Percentiles rank a stretch among this genome's conserved stretches.
Evolutionary conservation across 2,888 invertebrate genomes (phyloP).

Genomic region (Xanthorhoe designata): DNA sequence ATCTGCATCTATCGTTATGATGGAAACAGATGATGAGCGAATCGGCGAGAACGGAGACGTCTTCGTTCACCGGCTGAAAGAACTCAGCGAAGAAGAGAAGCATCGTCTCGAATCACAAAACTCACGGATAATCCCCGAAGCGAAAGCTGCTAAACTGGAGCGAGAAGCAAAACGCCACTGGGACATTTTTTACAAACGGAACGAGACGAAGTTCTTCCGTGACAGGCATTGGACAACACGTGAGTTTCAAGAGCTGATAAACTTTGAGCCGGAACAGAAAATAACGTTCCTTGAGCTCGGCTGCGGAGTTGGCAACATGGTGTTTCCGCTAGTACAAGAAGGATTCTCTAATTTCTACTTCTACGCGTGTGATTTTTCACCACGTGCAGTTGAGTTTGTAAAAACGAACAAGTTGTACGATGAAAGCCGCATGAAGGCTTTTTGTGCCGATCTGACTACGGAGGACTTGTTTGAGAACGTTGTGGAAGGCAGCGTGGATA

Average conservation of each 20-base stretch:
- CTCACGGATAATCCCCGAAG: constrained; percentile 82
- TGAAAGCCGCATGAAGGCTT: constrained; percentile 88
- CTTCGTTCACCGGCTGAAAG: constrained; percentile 77
- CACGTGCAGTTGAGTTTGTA: constrained; percentile 94
- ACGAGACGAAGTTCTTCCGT: constrained; percentile 96
- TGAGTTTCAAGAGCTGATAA: constrained; percentile 94
- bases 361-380: constrained; percentile 97
- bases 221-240: constrained; percentile 98
- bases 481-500: constrained; percentile 86
- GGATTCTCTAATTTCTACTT: constrained; percentile 87
- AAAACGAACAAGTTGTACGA: constrained; percentile 89
- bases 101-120: constrained; percentile 89
- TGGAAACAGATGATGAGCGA: constrained; percentile 68
- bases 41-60: constrained; percentile 57
- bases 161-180: constrained; percentile 94
- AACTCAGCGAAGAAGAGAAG: constrained; percentile 86
- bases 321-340: constrained; percentile 95
- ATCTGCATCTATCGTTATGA: constrained; percentile 45
- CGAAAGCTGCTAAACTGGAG: constrained; percentile 92
- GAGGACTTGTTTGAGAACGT: constrained; percentile 87
- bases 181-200: constrained; percentile 98
- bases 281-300: constrained; percentile 93
- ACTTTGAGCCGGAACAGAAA: constrained; percentile 81
- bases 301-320: constrained; percentile 98
- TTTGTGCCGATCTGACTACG: constrained; percentile 93